A percentile compares a stretch with the other conserved stretches of the same genome.
Evolutionary conservation across 2,113 vertebrate genomes (phyloP).

Genomic region (Rana temporaria): DNA sequence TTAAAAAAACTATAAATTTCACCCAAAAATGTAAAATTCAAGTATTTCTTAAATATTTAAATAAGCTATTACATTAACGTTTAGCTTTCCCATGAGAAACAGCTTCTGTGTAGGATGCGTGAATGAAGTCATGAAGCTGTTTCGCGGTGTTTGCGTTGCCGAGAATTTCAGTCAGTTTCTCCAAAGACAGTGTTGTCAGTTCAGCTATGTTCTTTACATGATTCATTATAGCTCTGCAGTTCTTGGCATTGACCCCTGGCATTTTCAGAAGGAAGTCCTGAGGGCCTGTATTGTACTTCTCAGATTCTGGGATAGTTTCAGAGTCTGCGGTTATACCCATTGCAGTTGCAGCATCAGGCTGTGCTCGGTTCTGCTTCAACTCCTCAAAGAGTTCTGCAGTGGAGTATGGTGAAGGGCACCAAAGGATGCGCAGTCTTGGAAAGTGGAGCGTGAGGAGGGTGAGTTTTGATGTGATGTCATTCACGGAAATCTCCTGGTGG

Average conservation of each 20-base stretch:
- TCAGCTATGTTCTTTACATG: constrained; percentile 83
- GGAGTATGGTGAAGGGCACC: constrained; percentile 91
- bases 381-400: constrained; percentile 92
- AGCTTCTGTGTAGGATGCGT: constrained; percentile 73
- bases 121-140: constrained; percentile 88
- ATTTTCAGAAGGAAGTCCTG: constrained; percentile 93
- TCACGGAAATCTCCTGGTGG: constrained; percentile 87
- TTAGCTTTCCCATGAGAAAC: constrained; percentile 66
- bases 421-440: constrained; percentile 89
- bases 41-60: background rate
- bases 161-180: constrained; percentile 77
- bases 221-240: constrained; percentile 81
- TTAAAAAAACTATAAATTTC: too few species aligned
- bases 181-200: constrained; percentile 79
- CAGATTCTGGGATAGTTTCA: constrained; percentile 81
- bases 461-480: constrained; percentile 88
- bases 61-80: constrained; percentile 62
- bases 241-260: constrained; percentile 90
- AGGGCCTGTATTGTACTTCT: constrained; percentile 88
- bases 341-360: constrained; percentile 81
- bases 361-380: constrained; percentile 80
- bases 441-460: constrained; percentile 94
- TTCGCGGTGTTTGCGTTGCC: constrained; percentile 78
- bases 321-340: constrained; percentile 87
- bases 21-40: background rate